These are phyloP conservation scores for Koerneria pararmatus DNA, from an alignment of 2,888 invertebrate genomes.

Conservation along the genomic window DNA sequence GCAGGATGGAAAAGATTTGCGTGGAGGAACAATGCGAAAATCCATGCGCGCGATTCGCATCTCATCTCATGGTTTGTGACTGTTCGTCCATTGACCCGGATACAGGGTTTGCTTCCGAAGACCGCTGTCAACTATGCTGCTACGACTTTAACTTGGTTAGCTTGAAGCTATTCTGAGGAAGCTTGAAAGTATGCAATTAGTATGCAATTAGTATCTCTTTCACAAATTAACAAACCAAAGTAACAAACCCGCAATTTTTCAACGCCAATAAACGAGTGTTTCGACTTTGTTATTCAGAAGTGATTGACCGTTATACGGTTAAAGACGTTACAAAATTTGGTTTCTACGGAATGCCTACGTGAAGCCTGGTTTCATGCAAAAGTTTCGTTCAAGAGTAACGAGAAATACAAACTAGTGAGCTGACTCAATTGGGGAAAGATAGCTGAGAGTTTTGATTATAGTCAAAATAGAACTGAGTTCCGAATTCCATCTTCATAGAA, in stretches of 20 bases:
- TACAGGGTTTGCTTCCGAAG: constrained; percentile 58
- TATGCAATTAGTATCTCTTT: not conserved
- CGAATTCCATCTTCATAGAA: constrained; percentile 40
- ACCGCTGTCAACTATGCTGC: constrained; percentile 59
- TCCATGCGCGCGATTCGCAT: constrained; percentile 54
- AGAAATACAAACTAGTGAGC: too few species aligned
- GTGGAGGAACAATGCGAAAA: constrained; percentile 59
- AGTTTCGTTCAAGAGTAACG: too few species aligned
- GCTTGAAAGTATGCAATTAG: not conserved
- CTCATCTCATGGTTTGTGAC: constrained; percentile 59
- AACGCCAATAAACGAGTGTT: too few species aligned
- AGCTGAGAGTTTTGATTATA: too few species aligned
- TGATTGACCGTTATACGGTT: too few species aligned
- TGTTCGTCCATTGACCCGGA: constrained; percentile 58
- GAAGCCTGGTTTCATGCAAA: too few species aligned
- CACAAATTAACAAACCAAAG: not conserved
- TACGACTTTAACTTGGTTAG: constrained; percentile 56
- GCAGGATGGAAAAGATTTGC: constrained; percentile 57
- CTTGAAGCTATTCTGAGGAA: constrained; percentile 1
- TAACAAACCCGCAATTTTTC: not conserved
- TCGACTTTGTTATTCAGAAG: too few species aligned
- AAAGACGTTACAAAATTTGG: too few species aligned
- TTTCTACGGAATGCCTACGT: too few species aligned
- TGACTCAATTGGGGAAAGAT: too few species aligned
- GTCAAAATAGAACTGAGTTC: too few species aligned